These are phyloP conservation scores for Phalacrocorax brasilianus DNA, from an alignment of 2,113 vertebrate genomes.

Conservation along the genomic window DNA sequence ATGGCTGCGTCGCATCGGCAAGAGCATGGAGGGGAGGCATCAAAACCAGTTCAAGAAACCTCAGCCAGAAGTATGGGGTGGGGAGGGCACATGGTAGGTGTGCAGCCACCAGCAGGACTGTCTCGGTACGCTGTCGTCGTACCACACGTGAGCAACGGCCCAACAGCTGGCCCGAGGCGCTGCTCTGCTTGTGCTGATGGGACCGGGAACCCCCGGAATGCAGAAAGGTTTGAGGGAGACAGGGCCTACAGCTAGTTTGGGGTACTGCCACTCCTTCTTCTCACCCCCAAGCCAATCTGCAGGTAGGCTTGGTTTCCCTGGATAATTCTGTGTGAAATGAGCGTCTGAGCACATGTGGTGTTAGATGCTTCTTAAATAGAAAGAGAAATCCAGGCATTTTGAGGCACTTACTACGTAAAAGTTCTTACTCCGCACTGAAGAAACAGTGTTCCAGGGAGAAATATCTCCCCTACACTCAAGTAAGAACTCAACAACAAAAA, in stretches of 20 bases:
- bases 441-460: not conserved
- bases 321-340: not conserved
- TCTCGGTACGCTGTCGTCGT: not conserved
- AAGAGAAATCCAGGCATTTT: not conserved
- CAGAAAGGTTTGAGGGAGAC: not conserved
- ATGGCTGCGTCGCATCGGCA: not conserved
- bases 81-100: not conserved
- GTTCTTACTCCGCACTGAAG: not conserved
- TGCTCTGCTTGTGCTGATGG: not conserved
- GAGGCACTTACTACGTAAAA: not conserved
- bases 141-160: not conserved
- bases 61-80: not conserved
- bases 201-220: not conserved
- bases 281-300: not conserved
- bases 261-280: not conserved
- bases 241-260: not conserved
- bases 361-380: not conserved
- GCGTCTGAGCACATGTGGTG: accelerated
- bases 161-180: not conserved
- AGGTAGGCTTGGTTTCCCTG: not conserved
- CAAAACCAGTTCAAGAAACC: not conserved
- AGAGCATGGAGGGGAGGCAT: not conserved
- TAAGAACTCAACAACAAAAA: not conserved
- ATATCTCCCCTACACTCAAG: not conserved
- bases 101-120: not conserved